These are phyloP conservation scores for Rhynchophorus ferrugineus DNA, from an alignment of 1,140 invertebrate species.

Conservation along the genomic window DNA sequence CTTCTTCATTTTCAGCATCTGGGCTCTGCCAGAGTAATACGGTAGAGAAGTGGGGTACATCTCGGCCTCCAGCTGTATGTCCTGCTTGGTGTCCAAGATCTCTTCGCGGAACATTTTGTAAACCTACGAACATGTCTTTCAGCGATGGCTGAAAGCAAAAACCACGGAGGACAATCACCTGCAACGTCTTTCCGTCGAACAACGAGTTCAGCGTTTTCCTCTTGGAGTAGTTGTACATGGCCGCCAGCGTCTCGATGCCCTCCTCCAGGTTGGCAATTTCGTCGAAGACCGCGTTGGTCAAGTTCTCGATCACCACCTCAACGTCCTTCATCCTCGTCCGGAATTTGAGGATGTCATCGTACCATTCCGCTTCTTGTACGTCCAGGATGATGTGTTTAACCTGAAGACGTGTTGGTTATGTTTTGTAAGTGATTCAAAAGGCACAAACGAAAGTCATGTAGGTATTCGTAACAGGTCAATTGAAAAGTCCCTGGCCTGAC, in stretches of 20 bases:
- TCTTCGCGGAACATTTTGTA: slow-evolving; percentile 73
- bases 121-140: slow-evolving; percentile 45
- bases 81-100: slow-evolving; percentile 63
- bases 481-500: too few species aligned
- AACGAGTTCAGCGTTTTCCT: slow-evolving; percentile 54
- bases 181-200: slow-evolving; percentile 54
- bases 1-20: slow-evolving; percentile 55
- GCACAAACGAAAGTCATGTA: too few species aligned
- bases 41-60: slow-evolving; percentile 57
- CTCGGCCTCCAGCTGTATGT: slow-evolving; percentile 55
- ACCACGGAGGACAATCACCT: slow-evolving; percentile 13
- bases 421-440: too few species aligned
- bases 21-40: slow-evolving; percentile 60
- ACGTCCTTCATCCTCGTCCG: slow-evolving; percentile 56
- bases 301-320: slow-evolving; percentile 63
- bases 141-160: background rate
- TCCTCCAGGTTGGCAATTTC: slow-evolving; percentile 64
- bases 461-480: too few species aligned
- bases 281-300: slow-evolving; percentile 59
- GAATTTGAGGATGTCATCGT: slow-evolving; percentile 67
- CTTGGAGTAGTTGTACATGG: slow-evolving; percentile 61
- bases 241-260: slow-evolving; percentile 59
- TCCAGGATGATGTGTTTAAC: slow-evolving; percentile 61
- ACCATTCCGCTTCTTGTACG: slow-evolving; percentile 61
- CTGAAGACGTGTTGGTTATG: too few species aligned